These are phyloP conservation scores for Sminthurinus aureus DNA, from an alignment of 2,888 invertebrate genomes.

Conservation along the genomic window DNA sequence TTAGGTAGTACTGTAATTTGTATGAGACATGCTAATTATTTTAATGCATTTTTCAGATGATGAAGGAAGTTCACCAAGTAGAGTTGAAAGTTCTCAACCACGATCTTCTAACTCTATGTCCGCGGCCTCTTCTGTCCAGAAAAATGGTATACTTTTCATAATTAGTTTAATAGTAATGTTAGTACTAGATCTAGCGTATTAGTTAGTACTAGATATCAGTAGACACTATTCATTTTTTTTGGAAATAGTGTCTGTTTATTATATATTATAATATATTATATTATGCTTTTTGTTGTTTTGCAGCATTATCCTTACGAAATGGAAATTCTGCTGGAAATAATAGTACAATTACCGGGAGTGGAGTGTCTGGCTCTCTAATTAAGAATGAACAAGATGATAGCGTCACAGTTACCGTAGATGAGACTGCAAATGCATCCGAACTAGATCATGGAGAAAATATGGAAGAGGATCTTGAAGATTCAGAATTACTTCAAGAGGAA, in stretches of 20 bases:
- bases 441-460: slow-evolving; percentile 48
- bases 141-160: slow-evolving; percentile 22
- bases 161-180: not conserved
- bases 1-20: no score
- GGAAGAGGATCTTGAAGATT: slow-evolving; percentile 44
- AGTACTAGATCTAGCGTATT: not conserved
- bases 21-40: no score
- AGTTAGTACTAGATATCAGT: not conserved
- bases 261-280: not conserved
- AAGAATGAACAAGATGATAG: slow-evolving; percentile 56
- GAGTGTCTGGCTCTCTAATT: slow-evolving; percentile 47
- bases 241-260: not conserved
- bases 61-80: slow-evolving; percentile 59
- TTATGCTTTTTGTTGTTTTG: not conserved
- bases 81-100: slow-evolving; percentile 56
- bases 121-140: slow-evolving; percentile 43
- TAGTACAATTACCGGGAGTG: slow-evolving; percentile 30
- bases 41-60: no score
- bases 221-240: not conserved
- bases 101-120: slow-evolving; percentile 48
- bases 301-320: slow-evolving; percentile 29
- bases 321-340: slow-evolving; percentile 31
- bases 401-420: slow-evolving; percentile 55
- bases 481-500: slow-evolving; percentile 33
- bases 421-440: slow-evolving; percentile 53